Evolutionary conservation across 1,140 invertebrate genomes (phyloP).

Genomic region (Meloidogyne exigua): DNA sequence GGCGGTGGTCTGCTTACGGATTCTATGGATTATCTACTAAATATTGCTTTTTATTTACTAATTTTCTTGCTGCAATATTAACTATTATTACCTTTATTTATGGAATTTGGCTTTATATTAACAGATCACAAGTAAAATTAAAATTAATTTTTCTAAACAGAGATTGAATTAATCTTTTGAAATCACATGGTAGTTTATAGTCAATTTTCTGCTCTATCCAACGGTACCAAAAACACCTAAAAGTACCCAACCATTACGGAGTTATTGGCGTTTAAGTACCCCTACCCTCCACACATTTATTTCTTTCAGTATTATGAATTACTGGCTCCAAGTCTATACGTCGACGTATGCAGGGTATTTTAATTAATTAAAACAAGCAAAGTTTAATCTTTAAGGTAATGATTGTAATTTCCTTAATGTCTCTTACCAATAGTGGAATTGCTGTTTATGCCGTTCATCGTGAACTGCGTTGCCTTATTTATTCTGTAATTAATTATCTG

Average conservation of each 20-base stretch:
- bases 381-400: constrained; percentile 60
- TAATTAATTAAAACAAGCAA: constrained; percentile 20
- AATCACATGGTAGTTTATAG: too few relatives aligned
- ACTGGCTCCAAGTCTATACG: constrained; percentile 57
- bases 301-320: constrained; percentile 55
- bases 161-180: too few relatives aligned
- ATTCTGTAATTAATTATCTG: constrained; percentile 52
- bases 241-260: too few relatives aligned
- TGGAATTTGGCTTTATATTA: constrained; percentile 56
- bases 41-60: constrained; percentile 48
- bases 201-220: too few relatives aligned
- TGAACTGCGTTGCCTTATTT: constrained; percentile 59
- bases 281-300: too few relatives aligned
- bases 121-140: constrained; percentile 30
- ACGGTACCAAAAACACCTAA: too few relatives aligned
- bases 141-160: constrained; percentile 3
- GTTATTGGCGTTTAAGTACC: too few relatives aligned
- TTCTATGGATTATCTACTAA: constrained; percentile 44
- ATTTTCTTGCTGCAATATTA: constrained; percentile 55
- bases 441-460: constrained; percentile 52
- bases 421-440: constrained; percentile 52
- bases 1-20: constrained; percentile 59
- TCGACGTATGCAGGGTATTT: constrained; percentile 47
- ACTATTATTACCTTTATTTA: constrained; percentile 52
- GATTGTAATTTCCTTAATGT: constrained; percentile 54